Evolutionary conservation across 2,797 vertebrate genomes (phyloP), one percentile per base, ranked within the genome.

Genomic region (Phylloscopus collybita): DNA sequence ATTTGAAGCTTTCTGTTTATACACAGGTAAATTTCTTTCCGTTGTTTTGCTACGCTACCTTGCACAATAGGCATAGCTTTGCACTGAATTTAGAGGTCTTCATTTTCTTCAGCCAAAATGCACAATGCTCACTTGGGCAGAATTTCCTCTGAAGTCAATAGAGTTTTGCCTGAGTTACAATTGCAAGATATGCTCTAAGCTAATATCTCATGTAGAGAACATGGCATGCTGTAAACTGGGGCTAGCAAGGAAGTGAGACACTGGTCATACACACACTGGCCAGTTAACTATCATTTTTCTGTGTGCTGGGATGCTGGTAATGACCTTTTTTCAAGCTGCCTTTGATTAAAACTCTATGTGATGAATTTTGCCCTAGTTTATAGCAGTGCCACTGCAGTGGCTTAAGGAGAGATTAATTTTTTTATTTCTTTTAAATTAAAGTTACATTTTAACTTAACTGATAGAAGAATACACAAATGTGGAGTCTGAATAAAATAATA

Each of bases 21-120:
- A 7, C n/a, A 56, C 95, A 97, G 97, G 97, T 97, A 97, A 64
- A 92, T 59, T 34, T 13, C 65, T 87, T 87, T 80, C 22, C 16
- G 0, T 32, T 62, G 4, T 60, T 80, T 80, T 75, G 44, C 34
- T 47, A 2, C 13, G 1, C 53, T 45, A 3, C 5, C 16, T 83
- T 15, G 3, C 26, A 5, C 25, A 14, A 45, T 7, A 22, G 69
- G 19, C 6, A 18, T 10, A 66, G 66, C 6, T 87, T 66, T 54
- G 30, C 42, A 3, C 2, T 27, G 40, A n/a, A 60, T 45, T 36
- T 53, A 21, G 16, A 50, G 11, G 16, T 79, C 14, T 65, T 81
- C 9, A 9, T 83, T 72, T 80, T 21, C 32, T 61, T 49, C 21
- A 30, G 40, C 19, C 44, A 20, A 67, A 86, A 91, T 20, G 22